Percentiles rank a stretch among this genome's conserved stretches.
Evolutionary conservation across 2,888 invertebrate species (phyloP).

Genomic region (Chorisops tibialis): DNA sequence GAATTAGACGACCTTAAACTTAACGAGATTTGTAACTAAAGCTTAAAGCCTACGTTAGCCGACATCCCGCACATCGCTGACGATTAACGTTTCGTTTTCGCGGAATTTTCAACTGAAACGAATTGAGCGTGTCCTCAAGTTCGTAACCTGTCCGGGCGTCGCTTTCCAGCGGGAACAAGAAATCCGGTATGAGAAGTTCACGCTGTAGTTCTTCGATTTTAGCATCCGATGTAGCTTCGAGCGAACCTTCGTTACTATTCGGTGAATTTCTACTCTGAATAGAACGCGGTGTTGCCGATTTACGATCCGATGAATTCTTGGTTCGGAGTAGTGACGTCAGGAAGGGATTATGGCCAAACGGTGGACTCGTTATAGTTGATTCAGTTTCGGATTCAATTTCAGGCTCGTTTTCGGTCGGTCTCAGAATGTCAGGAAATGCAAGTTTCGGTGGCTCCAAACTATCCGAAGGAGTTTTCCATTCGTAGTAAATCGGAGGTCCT

Average conservation of each 20-base stretch:
- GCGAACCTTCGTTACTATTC: neutral
- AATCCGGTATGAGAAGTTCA: slow-evolving; percentile 61
- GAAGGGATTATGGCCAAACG: slow-evolving; percentile 32
- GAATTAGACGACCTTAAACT: too few relatives aligned
- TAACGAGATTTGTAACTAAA: too few relatives aligned
- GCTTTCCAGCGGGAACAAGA: slow-evolving; percentile 59
- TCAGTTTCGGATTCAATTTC: slow-evolving; percentile 1
- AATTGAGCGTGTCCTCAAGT: slow-evolving; percentile 57
- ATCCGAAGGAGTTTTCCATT: slow-evolving; percentile 63
- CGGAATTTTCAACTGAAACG: slow-evolving; percentile 60
- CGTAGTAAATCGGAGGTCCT: slow-evolving; percentile 62
- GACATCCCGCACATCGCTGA: slow-evolving; percentile 53
- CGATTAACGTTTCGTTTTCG: slow-evolving; percentile 43
- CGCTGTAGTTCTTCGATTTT: slow-evolving; percentile 57
- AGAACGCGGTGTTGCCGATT: slow-evolving; percentile 39
- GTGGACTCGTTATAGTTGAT: neutral
- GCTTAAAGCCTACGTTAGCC: too few relatives aligned
- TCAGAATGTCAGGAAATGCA: neutral
- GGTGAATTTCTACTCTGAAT: slow-evolving; percentile 3
- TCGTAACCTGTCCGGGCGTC: slow-evolving; percentile 60
- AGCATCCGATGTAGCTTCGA: slow-evolving; percentile 31
- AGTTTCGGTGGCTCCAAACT: slow-evolving; percentile 57
- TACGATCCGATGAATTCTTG: slow-evolving; percentile 14
- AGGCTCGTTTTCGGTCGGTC: slow-evolving; percentile 29
- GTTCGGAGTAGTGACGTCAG: slow-evolving; percentile 26